Conservation (phyloP, 1,140 invertebrate species). For the Lucilia sericata region DNA sequence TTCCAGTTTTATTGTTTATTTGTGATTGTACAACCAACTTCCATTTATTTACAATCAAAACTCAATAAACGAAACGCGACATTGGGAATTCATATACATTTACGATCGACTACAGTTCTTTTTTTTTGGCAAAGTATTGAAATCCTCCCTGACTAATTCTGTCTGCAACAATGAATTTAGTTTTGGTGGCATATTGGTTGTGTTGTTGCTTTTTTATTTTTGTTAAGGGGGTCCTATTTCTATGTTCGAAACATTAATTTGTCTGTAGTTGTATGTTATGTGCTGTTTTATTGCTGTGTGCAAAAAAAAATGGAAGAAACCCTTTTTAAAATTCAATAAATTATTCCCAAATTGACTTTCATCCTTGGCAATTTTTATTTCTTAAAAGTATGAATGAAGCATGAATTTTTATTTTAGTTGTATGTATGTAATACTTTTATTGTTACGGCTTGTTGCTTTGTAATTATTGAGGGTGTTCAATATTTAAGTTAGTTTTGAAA, state of each 20-base stretch:
- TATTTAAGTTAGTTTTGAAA: too few relatives aligned
- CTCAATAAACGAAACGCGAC: constrained; percentile 47
- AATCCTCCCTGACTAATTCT: constrained; percentile 18
- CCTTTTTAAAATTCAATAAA: constrained; percentile 52
- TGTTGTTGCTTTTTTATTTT: not conserved
- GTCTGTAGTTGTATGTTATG: not conserved
- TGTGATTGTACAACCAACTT: constrained; percentile 1
- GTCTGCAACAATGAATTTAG: not conserved
- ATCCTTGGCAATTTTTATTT: constrained; percentile 47
- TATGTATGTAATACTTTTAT: not conserved
- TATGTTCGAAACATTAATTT: not conserved
- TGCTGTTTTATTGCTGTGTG: not conserved
- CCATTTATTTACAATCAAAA: constrained; percentile 50
- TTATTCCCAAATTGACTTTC: constrained; percentile 50
- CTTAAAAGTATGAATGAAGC: constrained; percentile 40
- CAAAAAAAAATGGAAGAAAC: constrained; percentile 7
- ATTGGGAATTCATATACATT: constrained; percentile 13
- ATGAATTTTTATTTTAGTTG: constrained; percentile 32
- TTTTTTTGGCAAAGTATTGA: not conserved
- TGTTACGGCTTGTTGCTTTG: constrained; percentile 13
- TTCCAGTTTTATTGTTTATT: constrained; percentile 2
- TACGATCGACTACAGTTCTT: too few relatives aligned
- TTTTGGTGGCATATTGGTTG: not conserved
- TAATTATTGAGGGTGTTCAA: too few relatives aligned
- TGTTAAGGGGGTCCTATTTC: not conserved